Conservation (phyloP, 2,797 vertebrate genomes). For the Hippoglossus hippoglossus region DNA sequence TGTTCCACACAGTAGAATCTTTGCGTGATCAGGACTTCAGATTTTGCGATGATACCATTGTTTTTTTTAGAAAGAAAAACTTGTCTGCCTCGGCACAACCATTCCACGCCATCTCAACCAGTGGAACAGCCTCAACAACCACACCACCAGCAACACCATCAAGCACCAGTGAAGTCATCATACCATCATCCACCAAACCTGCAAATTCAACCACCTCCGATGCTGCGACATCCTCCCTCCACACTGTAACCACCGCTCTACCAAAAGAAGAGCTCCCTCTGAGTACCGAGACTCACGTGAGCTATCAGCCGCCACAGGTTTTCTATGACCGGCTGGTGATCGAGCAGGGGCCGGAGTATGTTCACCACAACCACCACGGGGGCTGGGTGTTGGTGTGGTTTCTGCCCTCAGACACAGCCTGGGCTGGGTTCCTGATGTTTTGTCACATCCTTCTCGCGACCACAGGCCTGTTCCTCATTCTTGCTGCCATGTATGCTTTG, state of each 20-base stretch:
- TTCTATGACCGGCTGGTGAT: constrained; percentile 73
- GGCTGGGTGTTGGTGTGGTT: constrained; percentile 83
- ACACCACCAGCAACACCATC: neutral
- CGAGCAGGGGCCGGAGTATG: constrained; percentile 69
- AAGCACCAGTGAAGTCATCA: neutral
- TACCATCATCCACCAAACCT: neutral
- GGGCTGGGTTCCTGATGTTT: constrained; percentile 66
- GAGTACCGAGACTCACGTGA: neutral
- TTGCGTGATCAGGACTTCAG: constrained; percentile 62
- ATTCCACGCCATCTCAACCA: neutral
- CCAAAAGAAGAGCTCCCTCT: neutral
- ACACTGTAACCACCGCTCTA: neutral
- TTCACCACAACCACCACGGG: constrained; percentile 77
- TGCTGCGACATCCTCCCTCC: neutral
- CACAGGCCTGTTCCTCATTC: constrained; percentile 67
- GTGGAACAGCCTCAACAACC: neutral
- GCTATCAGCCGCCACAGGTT: neutral
- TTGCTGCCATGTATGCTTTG: constrained; percentile 63
- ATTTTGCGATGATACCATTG: constrained; percentile 51
- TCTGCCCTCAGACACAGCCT: constrained; percentile 60
- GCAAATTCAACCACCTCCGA: neutral
- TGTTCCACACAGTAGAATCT: constrained; percentile 48
- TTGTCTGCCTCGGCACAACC: neutral
- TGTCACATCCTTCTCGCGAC: constrained; percentile 72
- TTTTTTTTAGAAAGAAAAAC: neutral